Evolutionary conservation across 1,140 invertebrate genomes (phyloP), one percentile per base, ranked within the genome.

Genomic region (Elymnias hypermnestra): DNA sequence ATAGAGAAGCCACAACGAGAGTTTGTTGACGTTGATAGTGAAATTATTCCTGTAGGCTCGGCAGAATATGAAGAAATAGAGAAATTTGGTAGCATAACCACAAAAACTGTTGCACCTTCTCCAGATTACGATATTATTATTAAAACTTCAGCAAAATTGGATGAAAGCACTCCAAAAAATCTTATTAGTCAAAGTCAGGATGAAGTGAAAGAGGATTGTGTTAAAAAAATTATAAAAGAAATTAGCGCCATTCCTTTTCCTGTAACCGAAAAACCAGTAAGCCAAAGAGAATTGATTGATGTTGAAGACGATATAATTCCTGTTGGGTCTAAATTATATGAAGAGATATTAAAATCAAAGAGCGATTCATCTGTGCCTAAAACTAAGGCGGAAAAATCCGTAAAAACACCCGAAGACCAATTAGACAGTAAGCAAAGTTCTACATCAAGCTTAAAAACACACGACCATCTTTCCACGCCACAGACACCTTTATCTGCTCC

Each of bases 401-500:
- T 49, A 5, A 74, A 71, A 50, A 67, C 66, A 14, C 62, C 77
- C 0, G 82, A 85, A 22, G 57, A 63, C 31, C 53, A 71, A 28
- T 40, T 82, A 41, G 74, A 83, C 38, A 83, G 77, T 49, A 78
- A 82, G 62, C 76, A 78, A 64, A 85, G 79, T 41, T 85, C 82
- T 3, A 75, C 78, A 4, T 82, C 82, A 12, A 85, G 86, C 51
- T 64, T 87, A 28, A 86, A 81, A 63, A 86, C 81, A 26, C 86
- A 87, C 44, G 86, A 87, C 43, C 70, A 83, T 61, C 41, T 86
- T 17, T 86, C 87, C 17, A 87, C 88, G 7, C 87, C 88, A 9
- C 88, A 89, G 53, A 90, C 90, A 8, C 89, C 90, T 17, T 81
- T 89, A 37, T 90, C 90, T 21, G 82, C 83, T 17, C 89, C 89